phyloP scores from a whole-genome alignment of 2,888 invertebrate species.

The Sphaerophoria rueppellii region DNA sequence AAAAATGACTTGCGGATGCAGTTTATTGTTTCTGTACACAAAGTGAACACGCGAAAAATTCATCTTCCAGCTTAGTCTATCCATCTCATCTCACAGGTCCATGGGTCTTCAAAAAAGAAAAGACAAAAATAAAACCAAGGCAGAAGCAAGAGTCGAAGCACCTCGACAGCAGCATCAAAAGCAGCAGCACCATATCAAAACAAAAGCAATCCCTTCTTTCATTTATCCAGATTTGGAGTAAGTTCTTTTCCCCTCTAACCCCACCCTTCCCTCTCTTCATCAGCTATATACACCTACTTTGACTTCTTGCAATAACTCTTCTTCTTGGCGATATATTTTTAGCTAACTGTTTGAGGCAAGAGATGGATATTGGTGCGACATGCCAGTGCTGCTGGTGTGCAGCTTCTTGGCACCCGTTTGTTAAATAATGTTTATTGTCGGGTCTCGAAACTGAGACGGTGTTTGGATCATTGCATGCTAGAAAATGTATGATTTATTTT shows the following conservation, averaged over 20 bases:
- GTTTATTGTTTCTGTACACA: constrained; percentile 69
- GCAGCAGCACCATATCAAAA: constrained; percentile 28
- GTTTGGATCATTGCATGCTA: constrained; percentile 65
- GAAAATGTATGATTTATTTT: constrained; percentile 67
- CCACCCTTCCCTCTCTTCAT: background rate
- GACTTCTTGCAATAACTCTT: background rate
- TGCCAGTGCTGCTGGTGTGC: constrained; percentile 37
- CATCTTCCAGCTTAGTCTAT: constrained; percentile 27
- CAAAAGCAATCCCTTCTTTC: constrained; percentile 61
- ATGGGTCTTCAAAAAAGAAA: background rate
- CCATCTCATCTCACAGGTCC: constrained; percentile 17
- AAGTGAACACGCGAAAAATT: constrained; percentile 61
- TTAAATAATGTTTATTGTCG: constrained; percentile 30
- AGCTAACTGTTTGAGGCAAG: constrained; percentile 66
- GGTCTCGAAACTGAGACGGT: constrained; percentile 2
- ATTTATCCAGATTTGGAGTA: constrained; percentile 54
- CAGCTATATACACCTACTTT: background rate
- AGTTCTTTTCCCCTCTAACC: background rate
- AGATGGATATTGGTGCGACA: constrained; percentile 59
- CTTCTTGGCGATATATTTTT: constrained; percentile 63
- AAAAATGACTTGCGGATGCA: constrained; percentile 66
- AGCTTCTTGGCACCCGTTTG: constrained; percentile 69
- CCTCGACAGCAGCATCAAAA: background rate
- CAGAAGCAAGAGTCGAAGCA: constrained; percentile 26
- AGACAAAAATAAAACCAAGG: background rate